Evolutionary conservation across 2,888 invertebrate species (phyloP).

Genomic region (Nephrotoma guestfalica): DNA sequence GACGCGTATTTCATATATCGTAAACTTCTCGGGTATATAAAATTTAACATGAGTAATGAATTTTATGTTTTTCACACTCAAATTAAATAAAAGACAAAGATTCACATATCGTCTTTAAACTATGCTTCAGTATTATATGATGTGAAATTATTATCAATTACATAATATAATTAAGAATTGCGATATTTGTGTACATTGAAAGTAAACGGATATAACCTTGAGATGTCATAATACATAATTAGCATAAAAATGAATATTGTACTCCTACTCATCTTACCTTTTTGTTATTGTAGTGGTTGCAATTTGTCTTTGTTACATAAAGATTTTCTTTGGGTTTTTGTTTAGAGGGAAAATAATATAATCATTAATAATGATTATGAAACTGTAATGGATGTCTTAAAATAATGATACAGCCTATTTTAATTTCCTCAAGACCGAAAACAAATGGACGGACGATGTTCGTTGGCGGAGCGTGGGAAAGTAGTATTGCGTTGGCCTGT

Average conservation of each 20-base stretch:
- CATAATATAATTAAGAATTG: neutral
- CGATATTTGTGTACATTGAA: neutral
- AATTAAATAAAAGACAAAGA: neutral
- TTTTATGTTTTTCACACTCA: neutral
- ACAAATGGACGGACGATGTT: too few species aligned
- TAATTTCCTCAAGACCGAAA: too few species aligned
- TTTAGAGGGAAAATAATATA: neutral
- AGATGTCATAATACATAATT: neutral
- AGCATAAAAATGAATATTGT: neutral
- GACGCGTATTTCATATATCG: neutral
- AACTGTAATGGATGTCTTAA: neutral
- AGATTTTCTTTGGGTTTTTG: neutral
- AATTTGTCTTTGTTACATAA: neutral
- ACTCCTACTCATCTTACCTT: neutral
- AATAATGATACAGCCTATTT: too few species aligned
- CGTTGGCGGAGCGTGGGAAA: too few species aligned
- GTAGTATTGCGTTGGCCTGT: too few species aligned
- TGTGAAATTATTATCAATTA: neutral
- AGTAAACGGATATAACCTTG: neutral
- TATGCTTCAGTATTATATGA: neutral
- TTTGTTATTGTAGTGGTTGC: neutral
- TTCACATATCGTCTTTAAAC: neutral
- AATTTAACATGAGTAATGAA: neutral
- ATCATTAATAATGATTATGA: neutral
- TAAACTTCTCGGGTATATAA: neutral